Base-by-base conservation (phyloP, 2,888 invertebrate genomes). In the Apamea anceps region DNA sequence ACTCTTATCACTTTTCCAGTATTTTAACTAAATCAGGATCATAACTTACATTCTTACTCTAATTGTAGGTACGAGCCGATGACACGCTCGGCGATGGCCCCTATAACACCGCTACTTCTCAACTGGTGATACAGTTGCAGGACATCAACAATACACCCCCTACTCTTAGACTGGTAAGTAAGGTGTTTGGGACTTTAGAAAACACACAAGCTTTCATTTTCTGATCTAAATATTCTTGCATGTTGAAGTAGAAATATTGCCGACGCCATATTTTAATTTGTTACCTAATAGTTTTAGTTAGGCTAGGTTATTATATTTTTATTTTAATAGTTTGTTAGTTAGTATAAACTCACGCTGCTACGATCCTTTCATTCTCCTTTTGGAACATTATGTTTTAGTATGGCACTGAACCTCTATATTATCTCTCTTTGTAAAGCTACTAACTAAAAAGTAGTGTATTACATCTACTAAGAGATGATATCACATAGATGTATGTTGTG, bases 71-170 rank as follows among this genome's bases (percentile, higher is more conserved):
- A 37, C 94, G 94, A 85, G 97, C 97, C 1, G 94, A 92, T 15
- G 97, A 97, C 85, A 96, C 96, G 0, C 90, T 97, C 5, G 93
- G 95, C 8, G 94, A 91, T 6, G 77, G 68, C n/a, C 93, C 95
- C 0, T 92, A 91, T 84, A 96, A 98, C 91, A 96, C 94, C 1
- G 94, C 96, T 0, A 97, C 97, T 18, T 94, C 97, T 0, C 97
- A 97, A 86, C 91, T 98, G 18, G 96, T 96, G 45, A 97, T 98
- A 60, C 95, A 97, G 75, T 96, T 98, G 0, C 89, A 94, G 12
- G 98, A 98, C 93, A 97, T 98, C 67, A 98, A 98, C 93, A 98
- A 98, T 92, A 98, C 98, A 77, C 97, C 97, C 0, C 98, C 98
- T 0, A 96, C 96, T 65, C 96, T 98, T 25, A 93, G 95, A 80